A percentile compares a stretch with the other conserved stretches of the same genome.
phyloP scores from a whole-genome alignment of 2,113 vertebrate genomes.

The Cochlearius cochlearius region DNA sequence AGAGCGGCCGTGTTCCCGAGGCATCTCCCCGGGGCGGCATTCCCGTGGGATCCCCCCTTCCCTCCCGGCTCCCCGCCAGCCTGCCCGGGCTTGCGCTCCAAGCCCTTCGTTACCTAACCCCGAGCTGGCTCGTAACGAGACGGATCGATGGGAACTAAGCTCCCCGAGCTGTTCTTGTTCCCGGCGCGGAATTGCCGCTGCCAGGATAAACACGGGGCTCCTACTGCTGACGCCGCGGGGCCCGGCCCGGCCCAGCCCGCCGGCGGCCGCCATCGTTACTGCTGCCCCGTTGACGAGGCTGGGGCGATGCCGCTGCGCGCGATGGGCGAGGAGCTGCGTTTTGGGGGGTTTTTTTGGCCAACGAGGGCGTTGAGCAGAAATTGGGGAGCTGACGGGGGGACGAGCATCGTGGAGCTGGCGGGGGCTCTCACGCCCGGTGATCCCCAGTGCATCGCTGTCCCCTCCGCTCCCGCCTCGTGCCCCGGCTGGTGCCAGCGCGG shows the following conservation, averaged over 20 bases:
- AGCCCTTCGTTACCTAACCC: neutral
- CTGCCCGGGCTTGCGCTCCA: neutral
- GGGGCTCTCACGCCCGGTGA: neutral
- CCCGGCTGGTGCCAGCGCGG: neutral
- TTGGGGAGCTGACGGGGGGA: fast-evolving
- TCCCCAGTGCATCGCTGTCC: neutral
- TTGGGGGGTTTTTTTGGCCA: neutral
- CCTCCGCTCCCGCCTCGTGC: neutral
- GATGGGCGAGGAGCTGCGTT: neutral
- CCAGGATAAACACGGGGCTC: neutral
- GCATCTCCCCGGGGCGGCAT: neutral
- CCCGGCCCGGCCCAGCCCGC: neutral
- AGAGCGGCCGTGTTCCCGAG: neutral
- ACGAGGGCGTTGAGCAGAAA: neutral
- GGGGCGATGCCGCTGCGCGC: fast-evolving
- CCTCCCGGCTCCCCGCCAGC: neutral
- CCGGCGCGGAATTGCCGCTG: neutral
- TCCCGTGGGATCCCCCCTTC: neutral
- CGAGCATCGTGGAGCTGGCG: fast-evolving
- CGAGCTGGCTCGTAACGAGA: neutral
- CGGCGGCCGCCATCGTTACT: neutral
- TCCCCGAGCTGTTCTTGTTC: neutral
- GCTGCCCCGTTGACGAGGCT: neutral
- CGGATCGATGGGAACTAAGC: neutral
- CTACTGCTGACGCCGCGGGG: neutral